Base-by-base conservation (phyloP, 2,113 vertebrate species). In the Dicerorhinus sumatrensis region DNA sequence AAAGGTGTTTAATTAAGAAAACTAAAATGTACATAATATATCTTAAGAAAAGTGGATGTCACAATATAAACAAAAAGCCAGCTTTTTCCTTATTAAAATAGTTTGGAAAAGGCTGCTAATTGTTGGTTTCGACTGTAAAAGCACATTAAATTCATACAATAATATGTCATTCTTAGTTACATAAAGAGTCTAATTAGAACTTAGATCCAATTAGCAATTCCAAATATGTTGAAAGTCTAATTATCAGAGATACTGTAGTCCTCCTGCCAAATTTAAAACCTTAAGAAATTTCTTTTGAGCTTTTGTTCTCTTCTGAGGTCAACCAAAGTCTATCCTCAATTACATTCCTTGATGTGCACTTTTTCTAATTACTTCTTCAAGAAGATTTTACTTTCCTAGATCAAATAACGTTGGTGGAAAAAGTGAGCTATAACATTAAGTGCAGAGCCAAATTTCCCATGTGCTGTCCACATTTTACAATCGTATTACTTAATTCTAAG, bases 131-230 rank as follows among this genome's bases (percentile, higher is more conserved):
- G 96, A 94, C 97, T 96, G 94, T 46, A 97, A 97, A 98, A 98
- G 84, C 93, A 96, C 97, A 98, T 97, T 96, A 97, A 97, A 98
- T 98, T 98, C 95, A 98, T 98, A 97, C 51, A 56, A 70, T 2
- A 29, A 93, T 93, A 96, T 97, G 97, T 97, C 97, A 98, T 98
- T 98, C 97, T 98, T 97, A 98, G 97, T 98, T 98, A 98, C 92
- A 98, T 94, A 98, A 98, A 97, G 97, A 98, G 98, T 97, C 92
- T 99, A 98, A 99, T 98, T 99, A 99, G 90, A 98, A 98, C 69
- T 98, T 97, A 92, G 96, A 98, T 98, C 81, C 73, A 98, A 98
- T 99, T 98, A 99, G 85, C 97, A 98, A 97, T 98, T 95, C 94
- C 88, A 98, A 98, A 98, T 97, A 84, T 96, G 85, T 79, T 95